Conservation (phyloP, 2,113 vertebrate genomes). For the Rhinoptilus africanus region DNA sequence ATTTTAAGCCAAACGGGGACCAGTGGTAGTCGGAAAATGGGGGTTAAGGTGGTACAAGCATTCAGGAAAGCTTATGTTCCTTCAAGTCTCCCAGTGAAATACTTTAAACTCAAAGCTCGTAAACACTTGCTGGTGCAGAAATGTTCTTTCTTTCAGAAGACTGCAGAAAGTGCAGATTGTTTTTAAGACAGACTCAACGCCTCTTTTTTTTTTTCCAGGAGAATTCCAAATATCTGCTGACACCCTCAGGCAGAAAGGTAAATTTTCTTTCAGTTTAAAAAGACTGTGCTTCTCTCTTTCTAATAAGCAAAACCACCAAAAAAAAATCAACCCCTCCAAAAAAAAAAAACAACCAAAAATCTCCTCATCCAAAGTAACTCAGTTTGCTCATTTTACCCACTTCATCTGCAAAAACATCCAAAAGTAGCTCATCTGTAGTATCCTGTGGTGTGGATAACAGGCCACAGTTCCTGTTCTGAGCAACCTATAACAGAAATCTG, state of each 20-base stretch:
- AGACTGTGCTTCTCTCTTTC: background rate
- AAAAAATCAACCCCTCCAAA: background rate
- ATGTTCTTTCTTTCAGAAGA: background rate
- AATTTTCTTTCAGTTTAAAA: background rate
- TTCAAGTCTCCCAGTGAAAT: background rate
- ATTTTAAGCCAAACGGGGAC: background rate
- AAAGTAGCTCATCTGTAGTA: background rate
- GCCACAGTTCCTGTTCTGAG: background rate
- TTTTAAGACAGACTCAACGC: background rate
- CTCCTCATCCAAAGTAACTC: background rate
- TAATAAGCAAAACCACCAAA: background rate
- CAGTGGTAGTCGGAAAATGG: background rate
- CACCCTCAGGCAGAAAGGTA: constrained; percentile 61
- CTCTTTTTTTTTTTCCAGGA: background rate
- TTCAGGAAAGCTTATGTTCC: background rate
- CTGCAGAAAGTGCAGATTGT: background rate
- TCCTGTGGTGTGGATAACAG: background rate
- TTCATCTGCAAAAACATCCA: background rate
- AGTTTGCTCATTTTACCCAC: background rate
- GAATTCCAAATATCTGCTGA: constrained; percentile 62
- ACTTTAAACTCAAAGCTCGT: background rate
- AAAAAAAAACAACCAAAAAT: background rate
- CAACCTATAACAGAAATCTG: background rate
- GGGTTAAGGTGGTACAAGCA: background rate
- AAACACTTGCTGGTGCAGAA: background rate